Evolutionary conservation across 2,888 invertebrate genomes (phyloP).

Genomic region (Tachina lurida): DNA sequence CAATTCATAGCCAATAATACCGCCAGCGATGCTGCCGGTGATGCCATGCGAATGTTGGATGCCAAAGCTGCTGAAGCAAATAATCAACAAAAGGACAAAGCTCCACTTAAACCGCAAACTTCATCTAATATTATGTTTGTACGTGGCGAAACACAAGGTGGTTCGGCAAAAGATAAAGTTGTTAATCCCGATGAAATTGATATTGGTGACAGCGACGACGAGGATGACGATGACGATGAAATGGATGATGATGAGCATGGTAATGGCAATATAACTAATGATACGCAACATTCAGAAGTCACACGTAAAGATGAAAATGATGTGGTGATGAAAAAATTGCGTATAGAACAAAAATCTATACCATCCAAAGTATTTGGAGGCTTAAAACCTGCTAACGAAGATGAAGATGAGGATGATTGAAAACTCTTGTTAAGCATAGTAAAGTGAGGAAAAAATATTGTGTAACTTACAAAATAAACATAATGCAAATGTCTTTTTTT

Average conservation of each 20-base stretch:
- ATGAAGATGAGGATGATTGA: constrained; percentile 76
- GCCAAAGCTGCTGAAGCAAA: constrained; percentile 88
- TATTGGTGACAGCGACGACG: constrained; percentile 88
- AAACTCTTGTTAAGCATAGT: constrained; percentile 5
- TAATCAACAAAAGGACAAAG: constrained; percentile 75
- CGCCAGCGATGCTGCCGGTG: constrained; percentile 89
- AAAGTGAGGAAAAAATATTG: not conserved
- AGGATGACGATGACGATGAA: constrained; percentile 86
- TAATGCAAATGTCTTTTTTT: too few relatives aligned
- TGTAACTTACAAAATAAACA: not conserved
- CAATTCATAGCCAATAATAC: constrained; percentile 94
- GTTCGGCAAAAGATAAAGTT: constrained; percentile 86
- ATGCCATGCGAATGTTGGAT: constrained; percentile 95
- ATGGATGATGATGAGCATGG: constrained; percentile 88
- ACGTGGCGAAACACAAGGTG: constrained; percentile 92
- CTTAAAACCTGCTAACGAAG: constrained; percentile 83
- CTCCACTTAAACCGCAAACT: constrained; percentile 73
- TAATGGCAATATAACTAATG: constrained; percentile 84
- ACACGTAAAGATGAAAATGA: constrained; percentile 84
- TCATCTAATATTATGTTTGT: constrained; percentile 91
- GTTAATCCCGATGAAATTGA: constrained; percentile 95
- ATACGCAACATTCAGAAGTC: constrained; percentile 84
- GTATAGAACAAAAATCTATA: constrained; percentile 92
- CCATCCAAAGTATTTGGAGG: constrained; percentile 97
- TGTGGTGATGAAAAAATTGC: constrained; percentile 86